Percentiles rank a stretch among this genome's conserved stretches.
These are phyloP conservation scores for Autographa pulchrina DNA, from an alignment of 2,888 invertebrate genomes.

Conservation along the genomic window DNA sequence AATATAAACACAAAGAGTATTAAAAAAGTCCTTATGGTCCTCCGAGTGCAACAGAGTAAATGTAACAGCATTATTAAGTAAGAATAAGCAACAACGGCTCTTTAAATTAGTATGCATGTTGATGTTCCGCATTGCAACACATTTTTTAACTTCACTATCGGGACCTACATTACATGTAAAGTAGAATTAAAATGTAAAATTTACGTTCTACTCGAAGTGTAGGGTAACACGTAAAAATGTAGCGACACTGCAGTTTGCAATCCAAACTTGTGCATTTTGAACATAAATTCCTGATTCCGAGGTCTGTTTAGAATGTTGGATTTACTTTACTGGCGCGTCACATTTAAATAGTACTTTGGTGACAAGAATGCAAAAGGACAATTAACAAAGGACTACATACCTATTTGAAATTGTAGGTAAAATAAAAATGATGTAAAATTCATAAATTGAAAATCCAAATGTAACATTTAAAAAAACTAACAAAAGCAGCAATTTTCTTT, in stretches of 20 bases:
- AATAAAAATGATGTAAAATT: too few species aligned
- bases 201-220: slow-evolving; percentile 25
- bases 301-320: slow-evolving; percentile 30
- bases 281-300: slow-evolving; percentile 59
- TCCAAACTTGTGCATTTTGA: slow-evolving; percentile 58
- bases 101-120: slow-evolving; percentile 44
- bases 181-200: slow-evolving; percentile 51
- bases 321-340: slow-evolving; percentile 8
- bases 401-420: too few species aligned
- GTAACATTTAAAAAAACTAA: too few species aligned
- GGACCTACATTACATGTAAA: slow-evolving; percentile 13
- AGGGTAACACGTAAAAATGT: slow-evolving; percentile 47
- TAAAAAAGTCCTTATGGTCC: not conserved
- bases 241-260: slow-evolving; percentile 52
- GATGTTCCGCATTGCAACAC: slow-evolving; percentile 39
- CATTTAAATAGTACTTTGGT: not conserved
- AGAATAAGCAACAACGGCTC: slow-evolving; percentile 20
- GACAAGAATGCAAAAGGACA: not conserved
- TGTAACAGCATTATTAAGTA: slow-evolving; percentile 16
- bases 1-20: slow-evolving; percentile 1
- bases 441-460: too few species aligned
- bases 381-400: too few species aligned
- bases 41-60: not conserved
- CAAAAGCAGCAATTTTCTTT: too few species aligned
- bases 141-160: slow-evolving; percentile 28